Percentiles rank a stretch among this genome's conserved stretches.
Evolutionary conservation across 1,140 invertebrate species (phyloP).

Genomic region (Meloidogyne chitwoodi): DNA sequence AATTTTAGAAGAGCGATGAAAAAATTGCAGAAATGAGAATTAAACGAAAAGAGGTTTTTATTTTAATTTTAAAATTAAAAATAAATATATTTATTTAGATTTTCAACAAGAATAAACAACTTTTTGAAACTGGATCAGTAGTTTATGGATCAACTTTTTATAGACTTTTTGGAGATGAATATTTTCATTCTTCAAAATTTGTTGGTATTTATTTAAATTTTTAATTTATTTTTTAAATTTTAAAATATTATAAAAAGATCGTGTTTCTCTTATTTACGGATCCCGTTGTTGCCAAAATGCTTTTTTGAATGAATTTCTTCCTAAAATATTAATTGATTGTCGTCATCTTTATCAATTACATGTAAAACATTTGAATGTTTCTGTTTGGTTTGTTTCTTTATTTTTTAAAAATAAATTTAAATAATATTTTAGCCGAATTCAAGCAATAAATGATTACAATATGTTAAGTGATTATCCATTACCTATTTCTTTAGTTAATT

Average conservation of each 20-base stretch:
- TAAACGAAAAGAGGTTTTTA: neutral
- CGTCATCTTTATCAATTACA: neutral
- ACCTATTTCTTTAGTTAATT: neutral
- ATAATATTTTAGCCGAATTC: neutral
- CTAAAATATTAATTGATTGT: neutral
- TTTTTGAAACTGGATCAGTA: neutral
- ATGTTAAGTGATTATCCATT: neutral
- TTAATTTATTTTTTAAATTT: too few relatives aligned
- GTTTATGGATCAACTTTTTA: neutral
- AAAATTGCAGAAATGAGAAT: neutral
- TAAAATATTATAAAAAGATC: neutral
- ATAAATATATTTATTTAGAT: neutral
- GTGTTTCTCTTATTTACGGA: neutral
- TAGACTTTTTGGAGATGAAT: neutral
- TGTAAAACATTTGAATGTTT: neutral
- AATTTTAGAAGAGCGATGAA: neutral
- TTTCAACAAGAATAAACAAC: neutral
- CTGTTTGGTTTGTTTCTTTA: neutral
- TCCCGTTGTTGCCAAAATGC: neutral
- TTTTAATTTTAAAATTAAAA: neutral
- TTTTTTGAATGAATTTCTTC: neutral
- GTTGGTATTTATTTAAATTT: neutral
- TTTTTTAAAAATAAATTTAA: neutral
- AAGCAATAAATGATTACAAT: neutral
- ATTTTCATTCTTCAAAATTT: neutral